phyloP scores from a whole-genome alignment of 2,888 invertebrate species.

The Lysandra bellargus region DNA sequence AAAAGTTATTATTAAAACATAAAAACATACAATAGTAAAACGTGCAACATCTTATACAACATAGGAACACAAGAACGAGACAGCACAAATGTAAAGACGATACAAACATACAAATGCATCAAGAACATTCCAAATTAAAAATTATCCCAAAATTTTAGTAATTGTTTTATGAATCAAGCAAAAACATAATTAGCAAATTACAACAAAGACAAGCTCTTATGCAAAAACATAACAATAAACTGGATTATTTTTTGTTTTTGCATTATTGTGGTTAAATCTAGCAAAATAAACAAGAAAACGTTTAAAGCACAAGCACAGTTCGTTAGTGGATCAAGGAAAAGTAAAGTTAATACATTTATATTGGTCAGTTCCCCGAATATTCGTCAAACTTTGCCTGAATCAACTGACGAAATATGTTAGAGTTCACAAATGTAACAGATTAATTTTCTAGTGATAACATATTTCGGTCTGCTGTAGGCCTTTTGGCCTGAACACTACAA shows the following conservation, averaged over 20 bases:
- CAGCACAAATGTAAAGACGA: not conserved
- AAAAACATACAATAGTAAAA: slow-evolving; percentile 7
- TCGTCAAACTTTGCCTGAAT: not conserved
- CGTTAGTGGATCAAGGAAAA: not conserved
- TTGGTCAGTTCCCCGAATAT: not conserved
- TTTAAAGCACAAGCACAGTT: not conserved
- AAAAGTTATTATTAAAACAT: slow-evolving; percentile 37
- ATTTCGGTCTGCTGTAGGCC: too few relatives aligned
- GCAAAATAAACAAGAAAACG: not conserved
- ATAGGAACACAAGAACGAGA: not conserved
- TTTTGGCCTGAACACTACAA: too few relatives aligned
- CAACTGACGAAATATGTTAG: not conserved
- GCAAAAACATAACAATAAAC: not conserved
- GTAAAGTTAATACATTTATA: not conserved
- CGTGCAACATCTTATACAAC: not conserved
- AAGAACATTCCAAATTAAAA: not conserved
- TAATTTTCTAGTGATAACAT: not conserved
- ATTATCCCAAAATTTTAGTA: not conserved
- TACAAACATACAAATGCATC: not conserved
- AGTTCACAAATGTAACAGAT: not conserved
- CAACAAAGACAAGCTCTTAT: not conserved
- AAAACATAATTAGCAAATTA: not conserved
- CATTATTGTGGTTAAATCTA: not conserved
- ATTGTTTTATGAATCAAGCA: not conserved
- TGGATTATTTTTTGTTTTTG: not conserved